phyloP scores from a whole-genome alignment of 2,797 vertebrate genomes.

The Onychomys arenicola region DNA sequence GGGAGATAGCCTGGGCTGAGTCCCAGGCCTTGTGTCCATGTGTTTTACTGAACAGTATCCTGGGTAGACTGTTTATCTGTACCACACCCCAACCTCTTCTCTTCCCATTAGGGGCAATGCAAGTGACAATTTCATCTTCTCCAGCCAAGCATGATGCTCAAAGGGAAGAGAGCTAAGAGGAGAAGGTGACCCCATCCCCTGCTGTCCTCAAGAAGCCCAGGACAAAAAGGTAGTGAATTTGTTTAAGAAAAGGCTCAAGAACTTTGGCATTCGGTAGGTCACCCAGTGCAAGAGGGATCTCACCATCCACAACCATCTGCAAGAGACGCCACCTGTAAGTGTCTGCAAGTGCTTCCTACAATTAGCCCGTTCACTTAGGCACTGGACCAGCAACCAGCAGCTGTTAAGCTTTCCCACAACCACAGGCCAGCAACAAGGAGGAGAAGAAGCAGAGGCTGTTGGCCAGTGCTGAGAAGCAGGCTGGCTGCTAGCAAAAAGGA shows the following conservation, averaged over 20 bases:
- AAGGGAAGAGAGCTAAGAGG: background rate
- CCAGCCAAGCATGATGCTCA: background rate
- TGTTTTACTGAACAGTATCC: rapidly evolving
- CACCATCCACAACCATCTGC: background rate
- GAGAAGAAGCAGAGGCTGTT: background rate
- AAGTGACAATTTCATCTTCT: background rate
- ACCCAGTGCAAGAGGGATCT: background rate
- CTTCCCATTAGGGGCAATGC: background rate
- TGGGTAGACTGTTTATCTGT: background rate
- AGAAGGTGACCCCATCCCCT: background rate
- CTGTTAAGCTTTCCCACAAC: background rate
- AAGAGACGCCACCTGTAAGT: too few relatives aligned
- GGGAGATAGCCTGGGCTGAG: background rate
- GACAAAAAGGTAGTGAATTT: background rate
- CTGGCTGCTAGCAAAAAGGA: background rate
- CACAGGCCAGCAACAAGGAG: background rate
- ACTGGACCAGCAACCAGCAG: background rate
- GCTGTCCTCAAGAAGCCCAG: background rate
- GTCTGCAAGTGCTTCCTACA: too few relatives aligned
- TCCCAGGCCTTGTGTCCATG: background rate
- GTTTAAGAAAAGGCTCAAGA: background rate
- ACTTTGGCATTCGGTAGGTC: background rate
- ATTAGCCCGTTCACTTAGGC: background rate
- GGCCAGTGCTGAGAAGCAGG: background rate
- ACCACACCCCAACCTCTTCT: background rate